Percentiles rank a stretch among this genome's conserved stretches.
Conservation (phyloP, 1,140 invertebrate species). For the Psilanteris sp. region DNA sequence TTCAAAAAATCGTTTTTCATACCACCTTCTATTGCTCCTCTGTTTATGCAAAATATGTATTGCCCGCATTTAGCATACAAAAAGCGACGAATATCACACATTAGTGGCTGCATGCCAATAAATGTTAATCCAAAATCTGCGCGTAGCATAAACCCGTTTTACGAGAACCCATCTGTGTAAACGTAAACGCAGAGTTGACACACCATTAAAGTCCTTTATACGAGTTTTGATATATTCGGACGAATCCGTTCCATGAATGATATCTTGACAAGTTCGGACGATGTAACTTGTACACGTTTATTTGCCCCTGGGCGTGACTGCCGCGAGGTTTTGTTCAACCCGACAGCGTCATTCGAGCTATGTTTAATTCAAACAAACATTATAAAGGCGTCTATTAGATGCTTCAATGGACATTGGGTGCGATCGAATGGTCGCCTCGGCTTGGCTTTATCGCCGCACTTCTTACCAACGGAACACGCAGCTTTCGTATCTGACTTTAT, state of each 20-base stretch:
- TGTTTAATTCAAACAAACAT: conserved; percentile 44
- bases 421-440: conserved; percentile 23
- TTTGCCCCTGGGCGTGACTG: background rate
- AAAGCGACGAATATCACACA: too few species aligned
- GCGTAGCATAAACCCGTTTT: conserved; percentile 25
- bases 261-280: conserved; percentile 36
- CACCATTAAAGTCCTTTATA: conserved; percentile 33
- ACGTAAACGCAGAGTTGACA: conserved; percentile 25
- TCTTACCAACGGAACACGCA: conserved; percentile 23
- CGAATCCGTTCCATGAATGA: conserved; percentile 16
- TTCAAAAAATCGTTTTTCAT: too few species aligned
- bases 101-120: too few species aligned
- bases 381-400: conserved; percentile 21
- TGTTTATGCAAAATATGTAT: too few species aligned
- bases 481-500: conserved; percentile 21
- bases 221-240: conserved; percentile 34
- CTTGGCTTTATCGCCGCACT: conserved; percentile 7
- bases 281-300: conserved; percentile 26
- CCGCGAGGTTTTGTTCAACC: conserved; percentile 12
- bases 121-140: conserved; percentile 30
- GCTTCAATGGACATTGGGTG: conserved; percentile 31
- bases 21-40: too few species aligned
- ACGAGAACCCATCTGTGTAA: conserved; percentile 24
- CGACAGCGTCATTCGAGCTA: conserved; percentile 20
- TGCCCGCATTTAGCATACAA: too few species aligned